These are phyloP conservation scores for Mesorhabditis belari DNA, from an alignment of 2,888 invertebrate genomes.

Conservation along the genomic window DNA sequence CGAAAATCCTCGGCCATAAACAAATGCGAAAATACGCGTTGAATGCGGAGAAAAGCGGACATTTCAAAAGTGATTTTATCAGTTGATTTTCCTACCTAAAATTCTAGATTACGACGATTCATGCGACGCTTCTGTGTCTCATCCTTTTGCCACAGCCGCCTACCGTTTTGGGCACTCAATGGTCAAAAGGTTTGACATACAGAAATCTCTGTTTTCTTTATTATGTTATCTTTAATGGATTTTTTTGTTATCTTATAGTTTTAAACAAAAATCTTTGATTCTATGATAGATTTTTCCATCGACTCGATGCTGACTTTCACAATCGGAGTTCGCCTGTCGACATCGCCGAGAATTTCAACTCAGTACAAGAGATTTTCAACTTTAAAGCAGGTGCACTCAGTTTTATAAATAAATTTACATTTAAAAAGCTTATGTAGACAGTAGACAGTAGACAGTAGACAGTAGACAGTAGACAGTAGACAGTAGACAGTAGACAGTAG, in stretches of 20 bases:
- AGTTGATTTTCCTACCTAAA: neutral
- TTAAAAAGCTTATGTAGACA: too few relatives aligned
- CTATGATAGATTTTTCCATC: conserved; percentile 22
- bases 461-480: too few relatives aligned
- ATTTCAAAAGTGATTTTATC: conserved; percentile 19
- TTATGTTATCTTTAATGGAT: neutral
- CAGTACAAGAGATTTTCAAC: conserved; percentile 69
- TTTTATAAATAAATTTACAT: too few relatives aligned
- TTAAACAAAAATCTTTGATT: neutral
- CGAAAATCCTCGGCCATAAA: conserved; percentile 76
- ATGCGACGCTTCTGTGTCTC: conserved; percentile 80
- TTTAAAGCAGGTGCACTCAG: conserved; percentile 14
- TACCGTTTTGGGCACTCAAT: conserved; percentile 71
- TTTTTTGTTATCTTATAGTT: neutral
- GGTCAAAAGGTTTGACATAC: conserved; percentile 13
- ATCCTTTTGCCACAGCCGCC: conserved; percentile 82
- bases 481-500: too few relatives aligned
- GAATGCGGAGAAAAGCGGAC: conserved; percentile 64
- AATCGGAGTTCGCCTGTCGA: conserved; percentile 38
- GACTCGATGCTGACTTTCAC: conserved; percentile 23
- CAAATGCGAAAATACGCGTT: conserved; percentile 79
- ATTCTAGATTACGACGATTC: conserved; percentile 59
- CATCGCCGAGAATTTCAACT: conserved; percentile 82
- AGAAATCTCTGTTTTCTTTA: neutral
- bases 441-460: too few relatives aligned